A percentile compares a stretch with the other conserved stretches of the same genome.
phyloP scores from a whole-genome alignment of 35 echinoderm and acorn worm species.

The Eucidaris tribuloides region DNA sequence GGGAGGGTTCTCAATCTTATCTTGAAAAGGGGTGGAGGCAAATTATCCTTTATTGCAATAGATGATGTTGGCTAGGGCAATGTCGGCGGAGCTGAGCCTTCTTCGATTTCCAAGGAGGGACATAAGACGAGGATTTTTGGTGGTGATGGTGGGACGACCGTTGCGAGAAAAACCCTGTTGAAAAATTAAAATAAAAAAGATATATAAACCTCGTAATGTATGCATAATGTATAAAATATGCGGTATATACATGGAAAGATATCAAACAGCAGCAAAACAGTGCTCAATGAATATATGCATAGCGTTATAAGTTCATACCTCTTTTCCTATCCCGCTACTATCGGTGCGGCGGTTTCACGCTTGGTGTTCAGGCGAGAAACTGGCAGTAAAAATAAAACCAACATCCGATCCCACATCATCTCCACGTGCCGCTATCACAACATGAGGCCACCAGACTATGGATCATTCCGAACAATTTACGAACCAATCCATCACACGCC shows the following conservation, averaged over 20 bases:
- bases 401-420: too few relatives aligned
- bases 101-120: not conserved
- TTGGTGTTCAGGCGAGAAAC: not conserved
- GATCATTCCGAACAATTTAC: too few relatives aligned
- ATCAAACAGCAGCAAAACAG: not conserved
- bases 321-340: not conserved
- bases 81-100: constrained; percentile 33
- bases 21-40: too few relatives aligned
- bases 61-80: constrained; percentile 46
- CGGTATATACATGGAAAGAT: not conserved
- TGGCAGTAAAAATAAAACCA: too few relatives aligned
- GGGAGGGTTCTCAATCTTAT: too few relatives aligned
- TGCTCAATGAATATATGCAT: not conserved
- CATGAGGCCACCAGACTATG: too few relatives aligned
- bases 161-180: constrained; percentile 27
- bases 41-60: too few relatives aligned
- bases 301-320: not conserved
- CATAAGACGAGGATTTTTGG: constrained; percentile 8
- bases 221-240: not conserved
- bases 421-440: too few relatives aligned
- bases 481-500: too few relatives aligned
- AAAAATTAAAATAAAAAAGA: not conserved
- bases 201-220: not conserved
- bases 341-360: not conserved
- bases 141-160: constrained; percentile 30